These are phyloP conservation scores for Neosalanx taihuensis DNA, from an alignment of 2,797 vertebrate genomes.

Conservation along the genomic window DNA sequence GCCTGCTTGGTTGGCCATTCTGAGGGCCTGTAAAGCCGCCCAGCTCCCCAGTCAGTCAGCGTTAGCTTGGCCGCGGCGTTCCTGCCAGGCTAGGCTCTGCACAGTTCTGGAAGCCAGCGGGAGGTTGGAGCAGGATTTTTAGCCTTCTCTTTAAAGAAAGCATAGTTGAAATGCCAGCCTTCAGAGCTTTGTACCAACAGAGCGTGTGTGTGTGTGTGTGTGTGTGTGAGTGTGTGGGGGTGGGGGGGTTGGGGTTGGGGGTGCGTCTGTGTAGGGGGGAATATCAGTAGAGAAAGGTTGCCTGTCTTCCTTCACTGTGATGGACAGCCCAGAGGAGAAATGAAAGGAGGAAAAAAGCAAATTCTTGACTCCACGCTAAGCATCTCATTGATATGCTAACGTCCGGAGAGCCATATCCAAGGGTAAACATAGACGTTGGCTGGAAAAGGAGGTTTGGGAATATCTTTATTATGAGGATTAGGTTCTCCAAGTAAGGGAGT, in stretches of 20 bases:
- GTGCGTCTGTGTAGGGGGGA: conserved; percentile 31
- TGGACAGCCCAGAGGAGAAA: conserved; percentile 59
- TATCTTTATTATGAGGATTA: conserved; percentile 28
- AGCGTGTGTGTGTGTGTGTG: conserved; percentile 39
- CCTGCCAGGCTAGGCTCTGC: conserved; percentile 47
- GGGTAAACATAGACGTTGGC: conserved; percentile 40
- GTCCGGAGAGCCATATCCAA: conserved; percentile 41
- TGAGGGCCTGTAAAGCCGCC: conserved; percentile 29
- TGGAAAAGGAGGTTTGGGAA: conserved; percentile 25
- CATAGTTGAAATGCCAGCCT: conserved; percentile 73
- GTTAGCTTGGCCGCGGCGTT: conserved; percentile 33
- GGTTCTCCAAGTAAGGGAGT: conserved; percentile 13
- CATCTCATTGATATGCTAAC: conserved; percentile 61
- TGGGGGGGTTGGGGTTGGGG: no score
- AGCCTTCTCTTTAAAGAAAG: conserved; percentile 63
- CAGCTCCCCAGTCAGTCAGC: conserved; percentile 17
- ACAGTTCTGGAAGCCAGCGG: conserved; percentile 48
- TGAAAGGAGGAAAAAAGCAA: conserved; percentile 46
- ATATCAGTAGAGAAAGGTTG: conserved; percentile 55
- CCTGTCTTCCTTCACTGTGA: conserved; percentile 65
- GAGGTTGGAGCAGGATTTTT: conserved; percentile 59
- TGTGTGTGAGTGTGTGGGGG: conserved; percentile 5
- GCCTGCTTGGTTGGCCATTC: conserved; percentile 19
- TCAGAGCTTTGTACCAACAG: conserved; percentile 64
- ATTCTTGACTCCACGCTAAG: conserved; percentile 63